Evolutionary conservation across 2,888 invertebrate genomes (phyloP).

Genomic region (Nemoura dubitans): DNA sequence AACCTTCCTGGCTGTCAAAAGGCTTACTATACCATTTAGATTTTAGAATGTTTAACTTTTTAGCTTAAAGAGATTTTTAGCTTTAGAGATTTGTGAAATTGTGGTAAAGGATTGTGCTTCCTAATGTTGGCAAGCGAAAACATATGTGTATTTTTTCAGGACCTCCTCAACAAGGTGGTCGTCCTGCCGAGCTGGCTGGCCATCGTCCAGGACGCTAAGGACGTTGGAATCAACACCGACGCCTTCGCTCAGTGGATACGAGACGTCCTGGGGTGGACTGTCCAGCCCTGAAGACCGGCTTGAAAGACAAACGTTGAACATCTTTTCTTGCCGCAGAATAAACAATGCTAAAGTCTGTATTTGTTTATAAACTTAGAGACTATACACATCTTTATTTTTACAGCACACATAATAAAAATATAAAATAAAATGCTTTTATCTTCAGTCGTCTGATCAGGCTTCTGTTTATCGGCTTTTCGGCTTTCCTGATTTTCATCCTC

Average conservation of each 20-base stretch:
- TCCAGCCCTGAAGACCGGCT: too few relatives aligned
- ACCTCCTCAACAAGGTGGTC: conserved; percentile 20
- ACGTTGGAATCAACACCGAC: conserved; percentile 10
- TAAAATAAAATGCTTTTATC: background rate
- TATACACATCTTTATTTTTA: background rate
- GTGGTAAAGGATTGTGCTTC: too few relatives aligned
- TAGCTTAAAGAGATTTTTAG: too few relatives aligned
- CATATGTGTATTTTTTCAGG: conserved; percentile 1
- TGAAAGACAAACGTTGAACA: background rate
- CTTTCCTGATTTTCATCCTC: background rate
- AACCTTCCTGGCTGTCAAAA: too few relatives aligned
- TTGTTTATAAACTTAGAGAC: background rate
- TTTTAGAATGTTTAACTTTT: too few relatives aligned
- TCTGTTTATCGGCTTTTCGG: background rate
- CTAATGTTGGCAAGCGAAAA: too few relatives aligned
- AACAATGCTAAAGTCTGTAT: background rate
- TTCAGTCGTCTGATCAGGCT: background rate
- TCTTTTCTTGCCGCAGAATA: background rate
- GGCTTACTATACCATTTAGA: too few relatives aligned
- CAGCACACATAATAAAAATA: background rate
- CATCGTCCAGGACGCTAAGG: background rate
- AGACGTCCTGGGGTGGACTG: background rate
- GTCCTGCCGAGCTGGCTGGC: conserved; percentile 8
- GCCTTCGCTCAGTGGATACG: conserved; percentile 8
- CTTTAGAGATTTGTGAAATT: too few relatives aligned